Evolutionary conservation across 1,140 invertebrate genomes (phyloP).

Genomic region (Aphaenogaster rudis): DNA sequence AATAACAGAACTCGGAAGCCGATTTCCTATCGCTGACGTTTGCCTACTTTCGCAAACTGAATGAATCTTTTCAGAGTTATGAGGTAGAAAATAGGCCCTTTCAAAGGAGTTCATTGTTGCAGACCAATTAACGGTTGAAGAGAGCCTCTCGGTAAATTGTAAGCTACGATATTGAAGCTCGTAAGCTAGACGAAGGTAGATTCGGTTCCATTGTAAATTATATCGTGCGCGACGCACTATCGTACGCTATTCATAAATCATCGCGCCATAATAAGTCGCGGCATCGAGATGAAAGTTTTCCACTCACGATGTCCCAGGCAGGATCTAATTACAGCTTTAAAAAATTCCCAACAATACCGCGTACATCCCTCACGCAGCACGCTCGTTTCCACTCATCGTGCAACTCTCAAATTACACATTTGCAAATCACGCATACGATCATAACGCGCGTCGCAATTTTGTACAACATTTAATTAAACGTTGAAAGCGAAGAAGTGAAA

Average conservation of each 20-base stretch:
- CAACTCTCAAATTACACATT: constrained; percentile 54
- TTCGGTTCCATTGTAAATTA: constrained; percentile 35
- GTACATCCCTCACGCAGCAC: constrained; percentile 9
- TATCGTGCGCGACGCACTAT: constrained; percentile 40
- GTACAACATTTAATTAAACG: constrained; percentile 45
- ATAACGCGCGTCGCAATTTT: constrained; percentile 43
- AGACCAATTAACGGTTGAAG: constrained; percentile 60
- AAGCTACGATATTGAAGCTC: constrained; percentile 1
- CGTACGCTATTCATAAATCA: constrained; percentile 58
- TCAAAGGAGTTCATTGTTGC: constrained; percentile 57
- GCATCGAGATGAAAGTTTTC: constrained; percentile 62
- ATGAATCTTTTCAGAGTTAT: neutral
- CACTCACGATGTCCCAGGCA: constrained; percentile 39
- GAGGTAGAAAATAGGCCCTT: neutral
- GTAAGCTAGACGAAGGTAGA: neutral
- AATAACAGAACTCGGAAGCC: constrained; percentile 23
- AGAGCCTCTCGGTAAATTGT: neutral
- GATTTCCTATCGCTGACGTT: neutral
- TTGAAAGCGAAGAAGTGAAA: constrained; percentile 55
- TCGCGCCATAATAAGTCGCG: constrained; percentile 49
- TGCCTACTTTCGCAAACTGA: neutral
- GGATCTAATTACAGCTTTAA: constrained; percentile 55
- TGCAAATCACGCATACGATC: constrained; percentile 39
- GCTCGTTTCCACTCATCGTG: constrained; percentile 9
- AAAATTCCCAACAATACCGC: constrained; percentile 43